phyloP scores from a whole-genome alignment of 1,140 invertebrate species.

The Drosophila santomea region DNA sequence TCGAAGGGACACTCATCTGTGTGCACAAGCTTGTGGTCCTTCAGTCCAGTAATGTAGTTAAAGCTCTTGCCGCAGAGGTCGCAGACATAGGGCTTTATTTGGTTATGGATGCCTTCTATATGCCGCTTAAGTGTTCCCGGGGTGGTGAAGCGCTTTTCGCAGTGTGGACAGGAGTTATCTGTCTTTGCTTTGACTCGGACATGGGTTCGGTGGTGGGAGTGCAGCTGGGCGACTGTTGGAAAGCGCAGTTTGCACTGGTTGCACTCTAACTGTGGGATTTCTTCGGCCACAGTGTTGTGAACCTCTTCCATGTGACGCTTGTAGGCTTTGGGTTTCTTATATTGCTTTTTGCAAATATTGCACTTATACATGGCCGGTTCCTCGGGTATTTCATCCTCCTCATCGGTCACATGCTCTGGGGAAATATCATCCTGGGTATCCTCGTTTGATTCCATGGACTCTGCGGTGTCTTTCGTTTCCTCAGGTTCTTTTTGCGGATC shows the following conservation, averaged over 20 bases:
- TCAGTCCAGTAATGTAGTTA: slow-evolving; percentile 85
- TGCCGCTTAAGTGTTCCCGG: slow-evolving; percentile 79
- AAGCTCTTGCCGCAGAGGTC: slow-evolving; percentile 85
- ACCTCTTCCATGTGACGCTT: slow-evolving; percentile 61
- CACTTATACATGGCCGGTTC: slow-evolving; percentile 40
- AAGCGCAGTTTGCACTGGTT: slow-evolving; percentile 79
- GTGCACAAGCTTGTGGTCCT: slow-evolving; percentile 85
- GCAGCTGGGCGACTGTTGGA: slow-evolving; percentile 75
- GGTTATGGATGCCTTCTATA: slow-evolving; percentile 84
- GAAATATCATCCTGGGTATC: background rate
- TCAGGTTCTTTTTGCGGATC: background rate
- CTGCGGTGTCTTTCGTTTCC: background rate
- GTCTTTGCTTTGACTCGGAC: slow-evolving; percentile 80
- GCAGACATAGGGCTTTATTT: slow-evolving; percentile 85
- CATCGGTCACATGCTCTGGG: slow-evolving; percentile 1
- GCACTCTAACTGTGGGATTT: slow-evolving; percentile 61
- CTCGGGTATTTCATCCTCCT: background rate
- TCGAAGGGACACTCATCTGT: slow-evolving; percentile 85
- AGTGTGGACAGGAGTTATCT: slow-evolving; percentile 78
- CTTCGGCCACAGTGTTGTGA: slow-evolving; percentile 43
- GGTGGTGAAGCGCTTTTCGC: slow-evolving; percentile 78
- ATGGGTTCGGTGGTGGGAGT: slow-evolving; percentile 84
- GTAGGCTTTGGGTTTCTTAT: slow-evolving; percentile 61
- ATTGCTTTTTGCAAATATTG: slow-evolving; percentile 58
- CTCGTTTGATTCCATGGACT: background rate